Evolutionary conservation across 2,888 invertebrate species (phyloP), one percentile per base, ranked within the genome.

Genomic region (Acleris emargana): DNA sequence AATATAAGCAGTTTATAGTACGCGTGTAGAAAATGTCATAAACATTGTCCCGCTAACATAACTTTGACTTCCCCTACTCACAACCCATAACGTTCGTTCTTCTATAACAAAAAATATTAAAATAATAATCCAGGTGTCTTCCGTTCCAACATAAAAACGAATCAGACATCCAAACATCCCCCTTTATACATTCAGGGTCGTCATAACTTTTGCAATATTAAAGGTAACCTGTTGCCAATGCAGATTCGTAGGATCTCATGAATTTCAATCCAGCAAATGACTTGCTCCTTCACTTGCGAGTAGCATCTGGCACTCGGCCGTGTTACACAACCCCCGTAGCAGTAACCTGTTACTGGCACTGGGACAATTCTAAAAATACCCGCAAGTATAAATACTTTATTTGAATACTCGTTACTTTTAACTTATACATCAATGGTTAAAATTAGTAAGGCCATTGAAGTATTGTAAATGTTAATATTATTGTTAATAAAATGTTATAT

Each of bases 191-290:
- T 47, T 47, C 18, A 61, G 16, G 22, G 50, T 45, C 13, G 18
- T 17, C 43, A 20, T 45, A 47, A 61, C 51, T 57, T 61, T 51
- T 18, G 17, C 60, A 66, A 57, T 22, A 57, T 52, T 55, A 66
- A 61, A 61, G 51, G 45, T 52, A 66, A 61, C 66, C 66, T 66
- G 66, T 66, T 66, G 66, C 66, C 28, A 51, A 64, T 51, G 57
- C 57, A 57, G 51, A 57, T 57, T 61, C 55, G 18, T 13, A 20
- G 47, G 51, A 52, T 51, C 60, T 45, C 22, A 66, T 66, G 66
- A 66, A 66, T 66, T 61, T 51, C 57, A 66, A 66, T 61, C 57
- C 57, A 52, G 61, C 60, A 61, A 66, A 57, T 57, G 66, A 57
- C 45, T 60, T 60, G 64, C 55, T 50, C 59, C 54, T 47, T 52